phyloP scores from a whole-genome alignment of 1,140 invertebrate genomes.

The Pseudomyrmex sp. region DNA sequence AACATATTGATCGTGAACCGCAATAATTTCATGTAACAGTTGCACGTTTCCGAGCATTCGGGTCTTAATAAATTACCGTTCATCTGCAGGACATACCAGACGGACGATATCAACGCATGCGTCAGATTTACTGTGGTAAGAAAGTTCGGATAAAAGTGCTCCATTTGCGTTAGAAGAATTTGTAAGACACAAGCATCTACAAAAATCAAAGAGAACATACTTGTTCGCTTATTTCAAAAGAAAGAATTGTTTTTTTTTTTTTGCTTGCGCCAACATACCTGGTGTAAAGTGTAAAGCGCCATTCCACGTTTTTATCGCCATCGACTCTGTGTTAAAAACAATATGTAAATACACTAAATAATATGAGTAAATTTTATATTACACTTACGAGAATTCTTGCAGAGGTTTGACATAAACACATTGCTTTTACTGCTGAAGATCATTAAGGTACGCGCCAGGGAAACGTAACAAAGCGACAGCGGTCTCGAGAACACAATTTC shows the following conservation, averaged over 20 bases:
- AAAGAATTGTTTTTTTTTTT: background rate
- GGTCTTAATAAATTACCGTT: constrained; percentile 70
- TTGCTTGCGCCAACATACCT: constrained; percentile 65
- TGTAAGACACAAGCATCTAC: constrained; percentile 80
- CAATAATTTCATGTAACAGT: constrained; percentile 78
- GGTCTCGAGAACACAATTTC: constrained; percentile 81
- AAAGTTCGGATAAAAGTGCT: constrained; percentile 77
- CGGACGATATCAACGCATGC: constrained; percentile 74
- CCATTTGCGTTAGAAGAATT: constrained; percentile 78
- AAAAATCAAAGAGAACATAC: constrained; percentile 56
- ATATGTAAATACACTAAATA: background rate
- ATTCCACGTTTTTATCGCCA: constrained; percentile 75
- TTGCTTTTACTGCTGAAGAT: constrained; percentile 72
- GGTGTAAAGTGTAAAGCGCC: constrained; percentile 74
- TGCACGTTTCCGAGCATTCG: constrained; percentile 70
- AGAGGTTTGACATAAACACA: constrained; percentile 56
- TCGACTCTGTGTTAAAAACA: constrained; percentile 66
- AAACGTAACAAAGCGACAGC: constrained; percentile 74
- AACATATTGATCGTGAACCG: constrained; percentile 77
- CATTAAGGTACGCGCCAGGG: constrained; percentile 74
- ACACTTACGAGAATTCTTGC: constrained; percentile 64
- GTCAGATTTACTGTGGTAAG: constrained; percentile 76
- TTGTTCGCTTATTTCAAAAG: constrained; percentile 16
- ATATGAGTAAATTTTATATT: background rate
- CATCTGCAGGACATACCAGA: constrained; percentile 70